phyloP scores from a whole-genome alignment of 2,888 invertebrate species.

The Amaurobius ferox region DNA sequence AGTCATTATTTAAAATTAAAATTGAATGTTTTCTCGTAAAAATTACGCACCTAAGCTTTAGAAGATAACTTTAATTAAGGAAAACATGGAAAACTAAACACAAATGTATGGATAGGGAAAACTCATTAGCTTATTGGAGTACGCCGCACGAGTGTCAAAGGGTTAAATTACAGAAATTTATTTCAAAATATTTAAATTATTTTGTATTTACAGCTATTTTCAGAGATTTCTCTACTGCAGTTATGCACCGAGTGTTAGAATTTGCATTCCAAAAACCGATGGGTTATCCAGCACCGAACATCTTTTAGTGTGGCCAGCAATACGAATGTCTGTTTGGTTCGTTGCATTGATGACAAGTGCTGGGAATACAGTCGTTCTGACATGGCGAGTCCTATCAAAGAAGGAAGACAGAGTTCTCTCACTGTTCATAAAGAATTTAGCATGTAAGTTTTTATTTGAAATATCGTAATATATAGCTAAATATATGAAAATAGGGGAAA shows the following conservation, averaged over 20 bases:
- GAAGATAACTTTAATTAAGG: no score
- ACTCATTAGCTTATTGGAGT: no score
- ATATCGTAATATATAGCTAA: no score
- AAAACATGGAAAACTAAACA: no score
- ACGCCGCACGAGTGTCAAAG: no score
- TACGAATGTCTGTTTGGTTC: slow-evolving; percentile 82
- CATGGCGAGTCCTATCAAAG: slow-evolving; percentile 79
- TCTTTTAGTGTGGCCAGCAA: slow-evolving; percentile 81
- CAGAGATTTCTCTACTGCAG: slow-evolving; percentile 83
- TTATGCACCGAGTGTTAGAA: slow-evolving; percentile 81
- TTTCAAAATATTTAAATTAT: background rate
- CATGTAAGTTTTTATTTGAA: slow-evolving; percentile 80
- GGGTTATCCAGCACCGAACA: slow-evolving; percentile 83
- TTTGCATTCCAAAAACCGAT: slow-evolving; percentile 82
- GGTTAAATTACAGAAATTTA: no score
- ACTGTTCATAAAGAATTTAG: slow-evolving; percentile 83
- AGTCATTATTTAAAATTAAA: no score
- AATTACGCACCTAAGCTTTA: no score
- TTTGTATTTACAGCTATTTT: slow-evolving; percentile 79
- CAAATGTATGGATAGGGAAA: no score
- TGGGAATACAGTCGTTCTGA: slow-evolving; percentile 83
- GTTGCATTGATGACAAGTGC: slow-evolving; percentile 81
- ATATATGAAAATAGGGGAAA: no score
- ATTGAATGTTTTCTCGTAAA: no score
- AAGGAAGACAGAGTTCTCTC: slow-evolving; percentile 83